Conservation (phyloP, 1,140 invertebrate genomes). For the Drosophila murphyi region DNA sequence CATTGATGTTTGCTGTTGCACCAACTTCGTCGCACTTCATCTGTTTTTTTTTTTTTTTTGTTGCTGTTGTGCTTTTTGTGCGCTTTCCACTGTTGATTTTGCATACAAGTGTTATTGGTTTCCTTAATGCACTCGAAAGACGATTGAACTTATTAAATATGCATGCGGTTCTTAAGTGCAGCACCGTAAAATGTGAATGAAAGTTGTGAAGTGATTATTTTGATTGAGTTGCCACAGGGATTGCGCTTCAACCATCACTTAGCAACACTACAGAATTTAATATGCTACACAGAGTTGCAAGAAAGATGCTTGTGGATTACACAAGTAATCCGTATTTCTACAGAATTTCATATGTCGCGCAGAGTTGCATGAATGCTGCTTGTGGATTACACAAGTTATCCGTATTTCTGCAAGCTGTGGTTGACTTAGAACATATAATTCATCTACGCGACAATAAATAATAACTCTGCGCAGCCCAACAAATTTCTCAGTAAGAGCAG, state of each 20-base stretch:
- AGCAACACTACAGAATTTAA: background rate
- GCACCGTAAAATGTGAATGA: background rate
- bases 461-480: too few species aligned
- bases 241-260: background rate
- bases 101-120: conserved; percentile 35
- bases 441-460: too few species aligned
- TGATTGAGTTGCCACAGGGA: too few species aligned
- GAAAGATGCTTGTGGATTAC: too few species aligned
- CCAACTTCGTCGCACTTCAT: conserved; percentile 36
- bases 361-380: too few species aligned
- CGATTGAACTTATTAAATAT: conserved; percentile 26
- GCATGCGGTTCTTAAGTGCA: conserved; percentile 14
- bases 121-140: background rate
- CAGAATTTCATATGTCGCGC: too few species aligned
- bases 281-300: too few species aligned
- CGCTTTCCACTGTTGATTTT: conserved; percentile 35
- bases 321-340: too few species aligned
- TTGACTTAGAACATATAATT: too few species aligned
- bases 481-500: too few species aligned
- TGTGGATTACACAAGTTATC: too few species aligned
- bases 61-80: background rate
- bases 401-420: too few species aligned
- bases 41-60: conserved; percentile 28
- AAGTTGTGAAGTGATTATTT: background rate
- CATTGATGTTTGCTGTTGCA: conserved; percentile 43